Evolutionary conservation across 2,797 vertebrate genomes (phyloP).

Genomic region (Labeo calbasu): DNA sequence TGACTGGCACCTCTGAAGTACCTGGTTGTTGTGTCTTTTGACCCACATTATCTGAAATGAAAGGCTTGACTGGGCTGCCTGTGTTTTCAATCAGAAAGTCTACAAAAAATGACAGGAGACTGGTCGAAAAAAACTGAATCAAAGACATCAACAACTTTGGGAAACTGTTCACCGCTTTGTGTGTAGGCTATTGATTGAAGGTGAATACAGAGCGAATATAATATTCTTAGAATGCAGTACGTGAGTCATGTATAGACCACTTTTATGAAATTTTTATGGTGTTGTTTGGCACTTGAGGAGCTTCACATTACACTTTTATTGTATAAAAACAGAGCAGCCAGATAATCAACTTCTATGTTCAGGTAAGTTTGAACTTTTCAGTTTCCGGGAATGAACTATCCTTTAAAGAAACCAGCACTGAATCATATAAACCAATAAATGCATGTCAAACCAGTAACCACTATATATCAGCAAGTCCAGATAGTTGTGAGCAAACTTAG

Average conservation of each 20-base stretch:
- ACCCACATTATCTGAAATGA: background rate
- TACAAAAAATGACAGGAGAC: background rate
- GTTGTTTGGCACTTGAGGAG: background rate
- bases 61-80: background rate
- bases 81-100: constrained; percentile 9
- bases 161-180: background rate
- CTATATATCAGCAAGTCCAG: background rate
- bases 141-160: background rate
- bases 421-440: background rate
- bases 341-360: background rate
- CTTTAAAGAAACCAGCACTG: background rate
- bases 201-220: background rate
- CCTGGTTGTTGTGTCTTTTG: background rate
- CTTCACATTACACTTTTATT: background rate
- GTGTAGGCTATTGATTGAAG: background rate
- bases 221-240: background rate
- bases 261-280: background rate
- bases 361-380: background rate
- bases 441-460: background rate
- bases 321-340: background rate
- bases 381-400: background rate
- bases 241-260: background rate
- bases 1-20: background rate
- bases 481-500: background rate
- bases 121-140: background rate